phyloP scores from a whole-genome alignment of 2,888 invertebrate species.

The Trachelus iudaicus region DNA sequence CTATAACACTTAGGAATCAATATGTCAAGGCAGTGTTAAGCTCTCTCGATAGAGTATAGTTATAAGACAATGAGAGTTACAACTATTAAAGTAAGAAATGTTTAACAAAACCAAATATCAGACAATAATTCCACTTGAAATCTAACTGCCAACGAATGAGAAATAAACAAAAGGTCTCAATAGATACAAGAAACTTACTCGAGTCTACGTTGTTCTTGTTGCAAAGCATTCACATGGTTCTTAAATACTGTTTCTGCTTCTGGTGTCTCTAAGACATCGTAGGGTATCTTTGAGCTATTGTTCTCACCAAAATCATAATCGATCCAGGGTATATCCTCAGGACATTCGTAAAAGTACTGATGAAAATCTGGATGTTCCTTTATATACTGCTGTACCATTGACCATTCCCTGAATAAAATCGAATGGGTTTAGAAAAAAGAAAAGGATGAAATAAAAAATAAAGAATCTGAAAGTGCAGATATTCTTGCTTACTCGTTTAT shows the following conservation, averaged over 20 bases:
- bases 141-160: background rate
- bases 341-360: constrained; percentile 89
- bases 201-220: constrained; percentile 90
- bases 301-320: constrained; percentile 76
- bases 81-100: background rate
- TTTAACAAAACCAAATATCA: background rate
- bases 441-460: background rate
- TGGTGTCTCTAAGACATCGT: constrained; percentile 89
- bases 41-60: too few species aligned
- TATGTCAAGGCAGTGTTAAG: background rate
- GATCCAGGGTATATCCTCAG: constrained; percentile 82
- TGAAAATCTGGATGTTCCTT: constrained; percentile 93
- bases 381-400: constrained; percentile 85
- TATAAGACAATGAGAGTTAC: background rate
- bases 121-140: background rate
- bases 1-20: background rate
- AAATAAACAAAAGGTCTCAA: background rate
- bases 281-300: constrained; percentile 86
- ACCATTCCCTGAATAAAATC: constrained; percentile 81
- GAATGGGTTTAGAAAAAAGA: constrained; percentile 10
- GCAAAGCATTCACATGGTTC: constrained; percentile 89
- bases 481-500: constrained; percentile 58
- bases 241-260: constrained; percentile 94
- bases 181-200: constrained; percentile 75
- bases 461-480: background rate